Percentiles rank a stretch among this genome's conserved stretches.
Evolutionary conservation across 2,888 invertebrate genomes (phyloP).

Genomic region (Neuroscelio doddi): DNA sequence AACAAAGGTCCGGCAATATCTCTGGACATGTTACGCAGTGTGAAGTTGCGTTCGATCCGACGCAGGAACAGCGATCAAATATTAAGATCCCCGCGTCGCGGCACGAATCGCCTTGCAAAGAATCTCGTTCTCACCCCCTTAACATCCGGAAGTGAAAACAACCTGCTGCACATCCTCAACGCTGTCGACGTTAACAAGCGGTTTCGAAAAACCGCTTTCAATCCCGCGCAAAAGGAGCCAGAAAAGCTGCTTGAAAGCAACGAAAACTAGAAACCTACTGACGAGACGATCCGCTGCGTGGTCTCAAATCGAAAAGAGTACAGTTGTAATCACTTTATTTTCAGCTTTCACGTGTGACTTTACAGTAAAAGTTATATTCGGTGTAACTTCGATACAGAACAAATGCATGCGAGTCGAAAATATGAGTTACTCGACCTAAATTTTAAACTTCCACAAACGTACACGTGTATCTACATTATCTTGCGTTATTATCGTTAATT

Average conservation of each 20-base stretch:
- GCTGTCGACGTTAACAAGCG: constrained; percentile 55
- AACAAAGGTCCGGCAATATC: constrained; percentile 61
- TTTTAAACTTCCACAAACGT: constrained; percentile 47
- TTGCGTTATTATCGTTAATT: constrained; percentile 37
- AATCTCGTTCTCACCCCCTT: constrained; percentile 58
- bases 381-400: constrained; percentile 65
- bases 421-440: constrained; percentile 52
- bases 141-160: constrained; percentile 50
- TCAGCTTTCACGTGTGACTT: constrained; percentile 66
- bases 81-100: constrained; percentile 56
- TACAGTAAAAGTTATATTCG: constrained; percentile 66
- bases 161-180: constrained; percentile 55
- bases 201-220: constrained; percentile 44
- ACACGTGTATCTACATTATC: constrained; percentile 45
- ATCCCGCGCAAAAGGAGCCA: neutral
- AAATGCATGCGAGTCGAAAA: constrained; percentile 63
- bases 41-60: constrained; percentile 64
- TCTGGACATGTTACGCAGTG: constrained; percentile 66
- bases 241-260: too few relatives aligned
- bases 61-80: constrained; percentile 52
- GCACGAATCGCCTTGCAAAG: constrained; percentile 45
- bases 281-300: neutral
- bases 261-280: neutral
- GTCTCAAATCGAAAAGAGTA: constrained; percentile 38
- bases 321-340: constrained; percentile 70